These are phyloP conservation scores for Solen grandis DNA, from an alignment of 1,140 invertebrate genomes.

Conservation along the genomic window DNA sequence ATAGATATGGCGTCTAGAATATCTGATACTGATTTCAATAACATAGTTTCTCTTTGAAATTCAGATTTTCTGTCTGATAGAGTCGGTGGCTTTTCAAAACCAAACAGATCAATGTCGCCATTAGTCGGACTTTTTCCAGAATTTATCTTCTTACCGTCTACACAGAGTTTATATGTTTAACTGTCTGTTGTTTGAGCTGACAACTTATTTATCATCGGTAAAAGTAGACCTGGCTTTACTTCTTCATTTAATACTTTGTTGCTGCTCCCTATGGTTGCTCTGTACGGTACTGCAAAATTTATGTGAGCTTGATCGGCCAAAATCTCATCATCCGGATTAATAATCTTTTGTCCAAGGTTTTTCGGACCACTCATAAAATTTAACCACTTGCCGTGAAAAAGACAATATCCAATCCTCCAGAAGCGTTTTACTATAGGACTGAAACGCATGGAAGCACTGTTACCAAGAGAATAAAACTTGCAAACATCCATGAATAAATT, in stretches of 20 bases:
- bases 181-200: background rate
- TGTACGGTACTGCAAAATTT: too few species aligned
- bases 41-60: background rate
- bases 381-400: too few species aligned
- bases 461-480: too few species aligned
- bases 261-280: background rate
- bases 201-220: background rate
- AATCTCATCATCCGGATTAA: too few species aligned
- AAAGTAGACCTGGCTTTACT: background rate
- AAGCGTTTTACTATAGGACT: too few species aligned
- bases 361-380: too few species aligned
- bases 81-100: constrained; percentile 1
- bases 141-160: constrained; percentile 27
- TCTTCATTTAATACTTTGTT: background rate
- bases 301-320: too few species aligned
- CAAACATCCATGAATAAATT: too few species aligned
- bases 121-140: background rate
- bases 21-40: background rate
- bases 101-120: background rate
- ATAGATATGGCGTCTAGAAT: background rate
- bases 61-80: background rate
- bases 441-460: too few species aligned
- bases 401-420: too few species aligned
- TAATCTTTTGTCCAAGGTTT: too few species aligned
- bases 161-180: constrained; percentile 13